Evolutionary conservation across 2,113 vertebrate species (phyloP).

Genomic region (Ranitomeya variabilis): DNA sequence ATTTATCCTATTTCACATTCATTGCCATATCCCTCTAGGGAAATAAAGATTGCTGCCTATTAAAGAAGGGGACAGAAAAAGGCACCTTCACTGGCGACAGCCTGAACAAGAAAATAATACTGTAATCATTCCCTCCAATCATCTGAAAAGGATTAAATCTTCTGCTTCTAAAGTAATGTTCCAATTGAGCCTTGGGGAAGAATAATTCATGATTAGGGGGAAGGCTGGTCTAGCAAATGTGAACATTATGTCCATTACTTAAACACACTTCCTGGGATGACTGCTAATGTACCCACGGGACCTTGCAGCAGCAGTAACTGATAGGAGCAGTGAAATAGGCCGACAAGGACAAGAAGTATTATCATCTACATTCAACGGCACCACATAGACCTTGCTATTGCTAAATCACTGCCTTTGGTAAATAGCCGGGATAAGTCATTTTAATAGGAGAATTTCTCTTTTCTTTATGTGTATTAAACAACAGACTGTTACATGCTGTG

Average conservation of each 20-base stretch:
- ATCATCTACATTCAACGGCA: conserved; percentile 83
- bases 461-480: conserved; percentile 84
- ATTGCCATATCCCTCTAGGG: conserved; percentile 80
- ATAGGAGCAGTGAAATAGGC: conserved; percentile 81
- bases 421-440: conserved; percentile 86
- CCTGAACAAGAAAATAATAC: conserved; percentile 86
- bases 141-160: conserved; percentile 91
- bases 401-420: conserved; percentile 86
- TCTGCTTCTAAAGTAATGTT: conserved; percentile 87
- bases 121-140: conserved; percentile 91
- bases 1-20: conserved; percentile 84
- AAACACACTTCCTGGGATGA: conserved; percentile 89
- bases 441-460: conserved; percentile 85
- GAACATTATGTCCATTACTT: conserved; percentile 90
- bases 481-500: conserved; percentile 81
- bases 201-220: conserved; percentile 90
- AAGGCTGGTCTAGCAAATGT: conserved; percentile 87
- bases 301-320: conserved; percentile 73
- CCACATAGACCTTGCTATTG: conserved; percentile 79
- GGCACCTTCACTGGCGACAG: conserved; percentile 86
- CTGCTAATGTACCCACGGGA: conserved; percentile 86
- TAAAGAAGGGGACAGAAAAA: conserved; percentile 87
- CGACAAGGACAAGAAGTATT: conserved; percentile 86
- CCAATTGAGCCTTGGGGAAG: conserved; percentile 87
- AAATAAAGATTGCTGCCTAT: conserved; percentile 87